Percentiles rank a stretch among this genome's conserved stretches.
These are phyloP conservation scores for Athene noctua DNA, from an alignment of 2,113 vertebrate species.

Conservation along the genomic window DNA sequence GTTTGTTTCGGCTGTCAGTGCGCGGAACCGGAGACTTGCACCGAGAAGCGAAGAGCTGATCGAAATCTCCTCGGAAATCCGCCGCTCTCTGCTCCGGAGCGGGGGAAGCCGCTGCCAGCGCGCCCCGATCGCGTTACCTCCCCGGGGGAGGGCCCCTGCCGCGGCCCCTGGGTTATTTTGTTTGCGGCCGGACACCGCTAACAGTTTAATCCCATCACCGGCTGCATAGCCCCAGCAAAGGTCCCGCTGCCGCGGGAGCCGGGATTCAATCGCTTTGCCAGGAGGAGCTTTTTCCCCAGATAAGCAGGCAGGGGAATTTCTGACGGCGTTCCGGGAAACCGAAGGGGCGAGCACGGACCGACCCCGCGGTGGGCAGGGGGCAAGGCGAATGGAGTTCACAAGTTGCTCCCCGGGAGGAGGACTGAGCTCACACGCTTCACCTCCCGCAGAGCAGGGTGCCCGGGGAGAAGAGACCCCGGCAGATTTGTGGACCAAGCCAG, in stretches of 20 bases:
- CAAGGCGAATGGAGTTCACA: not conserved
- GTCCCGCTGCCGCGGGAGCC: not conserved
- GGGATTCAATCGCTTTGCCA: not conserved
- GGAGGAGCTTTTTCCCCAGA: not conserved
- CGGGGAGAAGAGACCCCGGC: too few species aligned
- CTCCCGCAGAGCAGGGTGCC: too few species aligned
- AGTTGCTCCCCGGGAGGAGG: rapidly evolving
- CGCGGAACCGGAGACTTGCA: not conserved
- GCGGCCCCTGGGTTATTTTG: not conserved
- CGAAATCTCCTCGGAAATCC: not conserved
- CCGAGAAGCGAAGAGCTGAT: not conserved
- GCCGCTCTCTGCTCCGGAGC: rapidly evolving
- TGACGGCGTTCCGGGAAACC: not conserved
- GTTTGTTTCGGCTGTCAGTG: rapidly evolving
- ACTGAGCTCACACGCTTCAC: not conserved
- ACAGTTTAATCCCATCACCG: conserved; percentile 59
- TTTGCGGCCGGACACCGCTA: not conserved
- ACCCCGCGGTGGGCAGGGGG: too few species aligned
- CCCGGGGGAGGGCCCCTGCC: not conserved
- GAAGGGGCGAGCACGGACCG: not conserved
- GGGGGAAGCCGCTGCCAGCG: rapidly evolving
- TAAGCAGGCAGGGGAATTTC: conserved; percentile 1
- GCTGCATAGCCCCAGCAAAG: conserved; percentile 55
- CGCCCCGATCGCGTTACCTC: not conserved
- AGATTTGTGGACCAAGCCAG: too few species aligned